These are phyloP conservation scores for Apodemia duryi DNA, from an alignment of 2,888 invertebrate genomes.

Conservation along the genomic window DNA sequence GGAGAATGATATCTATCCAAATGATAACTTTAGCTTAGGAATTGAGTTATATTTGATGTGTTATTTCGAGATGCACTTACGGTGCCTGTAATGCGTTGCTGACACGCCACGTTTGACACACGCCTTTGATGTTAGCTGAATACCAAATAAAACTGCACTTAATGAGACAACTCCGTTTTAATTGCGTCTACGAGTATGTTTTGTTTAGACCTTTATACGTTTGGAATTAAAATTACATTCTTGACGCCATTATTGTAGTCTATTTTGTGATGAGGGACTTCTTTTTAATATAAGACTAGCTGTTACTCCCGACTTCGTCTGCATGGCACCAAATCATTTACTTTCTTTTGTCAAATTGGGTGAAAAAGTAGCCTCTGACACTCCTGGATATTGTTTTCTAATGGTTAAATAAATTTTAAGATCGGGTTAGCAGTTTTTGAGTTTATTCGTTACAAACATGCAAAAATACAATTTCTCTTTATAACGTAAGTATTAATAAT, in stretches of 20 bases:
- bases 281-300: too few relatives aligned
- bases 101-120: constrained; percentile 48
- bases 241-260: background rate
- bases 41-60: background rate
- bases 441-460: too few relatives aligned
- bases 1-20: background rate
- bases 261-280: too few relatives aligned
- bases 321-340: too few relatives aligned
- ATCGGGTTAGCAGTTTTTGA: too few relatives aligned
- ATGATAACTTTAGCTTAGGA: constrained; percentile 3
- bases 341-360: too few relatives aligned
- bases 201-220: background rate
- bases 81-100: constrained; percentile 39
- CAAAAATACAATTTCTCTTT: too few relatives aligned
- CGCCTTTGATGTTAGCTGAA: constrained; percentile 60
- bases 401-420: too few relatives aligned
- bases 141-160: constrained; percentile 36
- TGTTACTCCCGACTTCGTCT: too few relatives aligned
- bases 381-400: too few relatives aligned
- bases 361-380: too few relatives aligned
- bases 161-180: constrained; percentile 34
- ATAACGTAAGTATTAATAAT: too few relatives aligned
- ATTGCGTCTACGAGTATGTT: constrained; percentile 19
- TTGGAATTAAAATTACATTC: constrained; percentile 10
- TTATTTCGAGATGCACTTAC: constrained; percentile 30